Base-by-base conservation (phyloP, 2,888 invertebrate species). In the Sialis lutaria region DNA sequence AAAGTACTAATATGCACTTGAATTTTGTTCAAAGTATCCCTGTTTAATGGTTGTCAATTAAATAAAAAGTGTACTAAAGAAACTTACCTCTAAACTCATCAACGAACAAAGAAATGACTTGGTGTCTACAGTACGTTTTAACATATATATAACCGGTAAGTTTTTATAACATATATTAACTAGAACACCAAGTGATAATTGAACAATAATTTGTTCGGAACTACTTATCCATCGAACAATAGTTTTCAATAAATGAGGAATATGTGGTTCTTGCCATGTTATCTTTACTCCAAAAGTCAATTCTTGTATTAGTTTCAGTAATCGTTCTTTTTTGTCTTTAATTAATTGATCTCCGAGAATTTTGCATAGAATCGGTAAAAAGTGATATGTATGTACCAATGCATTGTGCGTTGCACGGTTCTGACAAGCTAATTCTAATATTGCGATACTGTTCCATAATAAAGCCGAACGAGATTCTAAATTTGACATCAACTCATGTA, bases 141-240 rank as follows among this genome's bases (percentile, higher is more conserved):
- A 65, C 0, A 79, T 74, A 56, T 84, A 82, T 39, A 84, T 71
- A 0, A 82, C 83, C 1, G 82, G 78, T 49, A 82, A 64, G 61
- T 87, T 87, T 53, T 80, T 82, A 57, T 84, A 82, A 60, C 85
- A 86, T 4, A 87, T 64, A 66, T 87, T 87, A 1, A 84, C 82
- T 0, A 87, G 62, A 9, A 86, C 77, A 0, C 82, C 81, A 1
- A 87, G 65, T 0, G 77, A 72, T 42, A 76, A 58, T 31, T 69
- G 61, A 4, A 70, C 60, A 33, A 72, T 67, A 48, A 68, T 66
- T 40, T 63, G 61, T 22, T 72, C 72, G 2, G 70, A 70, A 8
- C 71, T 69, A 2, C 68, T 65, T 43, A 83, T 73, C 73, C 80
- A 79, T 32, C 76, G 73, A 0, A 80, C 77, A 1, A 86, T 62